Conservation (phyloP, 2,888 invertebrate genomes). For the Mesoligia furuncula region DNA sequence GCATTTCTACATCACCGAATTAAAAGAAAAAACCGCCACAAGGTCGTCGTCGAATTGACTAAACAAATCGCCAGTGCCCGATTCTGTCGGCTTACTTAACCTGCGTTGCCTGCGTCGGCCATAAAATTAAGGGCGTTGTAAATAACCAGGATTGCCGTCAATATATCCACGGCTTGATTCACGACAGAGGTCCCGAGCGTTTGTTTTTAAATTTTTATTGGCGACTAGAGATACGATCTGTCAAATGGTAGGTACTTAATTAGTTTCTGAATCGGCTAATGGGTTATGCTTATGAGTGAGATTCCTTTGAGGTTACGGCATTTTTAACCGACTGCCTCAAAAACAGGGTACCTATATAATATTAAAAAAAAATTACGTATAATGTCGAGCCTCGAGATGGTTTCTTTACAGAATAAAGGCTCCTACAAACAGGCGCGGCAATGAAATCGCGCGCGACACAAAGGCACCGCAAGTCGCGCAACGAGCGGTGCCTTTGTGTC, state of each 20-base stretch:
- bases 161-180: conserved; percentile 78
- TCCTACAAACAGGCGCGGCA: no score
- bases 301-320: conserved; percentile 5
- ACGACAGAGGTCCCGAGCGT: conserved; percentile 60
- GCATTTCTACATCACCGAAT: neutral
- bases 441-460: no score
- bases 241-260: conserved; percentile 63
- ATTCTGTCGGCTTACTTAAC: conserved; percentile 40
- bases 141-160: conserved; percentile 80
- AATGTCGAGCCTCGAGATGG: neutral
- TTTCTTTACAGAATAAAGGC: neutral
- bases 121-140: conserved; percentile 73
- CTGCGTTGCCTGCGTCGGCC: conserved; percentile 42
- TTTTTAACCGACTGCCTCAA: neutral
- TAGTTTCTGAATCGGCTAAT: conserved; percentile 47
- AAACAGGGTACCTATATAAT: no score
- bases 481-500: no score
- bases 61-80: conserved; percentile 52
- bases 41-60: conserved; percentile 6
- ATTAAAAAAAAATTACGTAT: no score
- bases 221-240: conserved; percentile 66
- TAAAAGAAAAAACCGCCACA: neutral
- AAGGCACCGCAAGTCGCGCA: no score
- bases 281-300: conserved; percentile 36
- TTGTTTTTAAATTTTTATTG: conserved; percentile 67